phyloP scores from a whole-genome alignment of 2,888 invertebrate species.

The Ceriagrion tenellum region DNA sequence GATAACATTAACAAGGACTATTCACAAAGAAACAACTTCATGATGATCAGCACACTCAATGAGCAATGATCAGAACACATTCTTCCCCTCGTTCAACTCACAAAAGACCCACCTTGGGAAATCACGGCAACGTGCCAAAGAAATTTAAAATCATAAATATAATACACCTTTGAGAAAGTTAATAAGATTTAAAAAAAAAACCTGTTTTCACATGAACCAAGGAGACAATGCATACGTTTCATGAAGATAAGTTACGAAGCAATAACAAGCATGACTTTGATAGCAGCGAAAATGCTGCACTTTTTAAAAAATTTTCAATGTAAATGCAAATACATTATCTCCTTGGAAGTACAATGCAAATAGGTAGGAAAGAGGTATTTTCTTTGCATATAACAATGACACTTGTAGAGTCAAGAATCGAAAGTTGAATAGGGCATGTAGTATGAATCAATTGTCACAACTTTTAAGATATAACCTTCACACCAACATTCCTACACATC shows the following conservation, averaged over 20 bases:
- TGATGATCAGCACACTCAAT: slow-evolving; percentile 1
- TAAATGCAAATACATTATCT: slow-evolving; percentile 6
- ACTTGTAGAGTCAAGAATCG: neutral
- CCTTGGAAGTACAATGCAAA: slow-evolving; percentile 11
- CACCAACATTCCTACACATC: slow-evolving; percentile 69
- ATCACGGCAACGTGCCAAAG: neutral
- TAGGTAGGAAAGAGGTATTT: slow-evolving; percentile 7
- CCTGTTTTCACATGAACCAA: neutral
- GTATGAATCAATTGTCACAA: slow-evolving; percentile 43
- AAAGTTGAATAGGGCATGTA: slow-evolving; percentile 58
- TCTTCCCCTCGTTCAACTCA: neutral
- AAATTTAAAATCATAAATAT: neutral
- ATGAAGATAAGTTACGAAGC: neutral
- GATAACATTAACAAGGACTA: slow-evolving; percentile 52
- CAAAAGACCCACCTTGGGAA: neutral
- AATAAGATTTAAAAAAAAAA: neutral
- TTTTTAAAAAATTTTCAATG: slow-evolving; percentile 13
- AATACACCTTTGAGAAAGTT: neutral
- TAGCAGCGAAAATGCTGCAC: slow-evolving; percentile 3
- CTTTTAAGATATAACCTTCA: neutral
- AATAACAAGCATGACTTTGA: neutral
- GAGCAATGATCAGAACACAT: neutral
- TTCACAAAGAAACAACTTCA: slow-evolving; percentile 8
- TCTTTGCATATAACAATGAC: slow-evolving; percentile 50
- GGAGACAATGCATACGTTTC: neutral